Evolutionary conservation across 2,113 vertebrate species (phyloP).

Genomic region (Taxidea taxus): DNA sequence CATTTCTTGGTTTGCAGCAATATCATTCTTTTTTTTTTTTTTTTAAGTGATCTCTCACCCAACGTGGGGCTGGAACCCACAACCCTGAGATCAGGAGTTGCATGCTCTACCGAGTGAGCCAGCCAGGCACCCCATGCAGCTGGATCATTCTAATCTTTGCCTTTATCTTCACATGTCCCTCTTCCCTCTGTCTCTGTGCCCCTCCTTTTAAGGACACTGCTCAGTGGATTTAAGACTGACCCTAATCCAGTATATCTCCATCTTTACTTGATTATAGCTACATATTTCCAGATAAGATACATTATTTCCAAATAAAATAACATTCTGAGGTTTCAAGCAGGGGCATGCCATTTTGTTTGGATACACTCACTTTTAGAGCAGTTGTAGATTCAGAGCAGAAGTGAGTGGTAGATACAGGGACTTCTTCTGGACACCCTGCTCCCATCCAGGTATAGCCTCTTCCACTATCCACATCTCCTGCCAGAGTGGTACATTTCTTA

Average conservation of each 20-base stretch:
- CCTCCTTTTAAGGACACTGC: background rate
- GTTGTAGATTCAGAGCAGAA: background rate
- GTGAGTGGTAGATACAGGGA: background rate
- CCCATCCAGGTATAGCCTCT: background rate
- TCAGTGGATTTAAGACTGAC: background rate
- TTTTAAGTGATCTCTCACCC: background rate
- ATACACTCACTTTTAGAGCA: background rate
- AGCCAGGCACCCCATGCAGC: background rate
- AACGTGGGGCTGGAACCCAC: background rate
- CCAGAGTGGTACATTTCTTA: background rate
- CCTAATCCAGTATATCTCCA: background rate
- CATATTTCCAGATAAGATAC: too few species aligned
- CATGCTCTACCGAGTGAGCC: background rate
- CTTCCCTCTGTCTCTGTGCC: background rate
- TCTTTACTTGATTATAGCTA: background rate
- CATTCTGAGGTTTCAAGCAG: background rate
- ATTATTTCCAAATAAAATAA: background rate
- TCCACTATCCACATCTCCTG: background rate
- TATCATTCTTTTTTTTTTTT: background rate
- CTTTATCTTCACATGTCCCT: background rate
- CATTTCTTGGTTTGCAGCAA: background rate
- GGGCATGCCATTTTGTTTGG: background rate
- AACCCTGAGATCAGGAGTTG: background rate
- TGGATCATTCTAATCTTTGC: background rate
- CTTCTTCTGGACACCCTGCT: background rate